Evolutionary conservation across 2,797 vertebrate genomes (phyloP), one percentile per base, ranked within the genome.

Genomic region (Chelmon rostratus): DNA sequence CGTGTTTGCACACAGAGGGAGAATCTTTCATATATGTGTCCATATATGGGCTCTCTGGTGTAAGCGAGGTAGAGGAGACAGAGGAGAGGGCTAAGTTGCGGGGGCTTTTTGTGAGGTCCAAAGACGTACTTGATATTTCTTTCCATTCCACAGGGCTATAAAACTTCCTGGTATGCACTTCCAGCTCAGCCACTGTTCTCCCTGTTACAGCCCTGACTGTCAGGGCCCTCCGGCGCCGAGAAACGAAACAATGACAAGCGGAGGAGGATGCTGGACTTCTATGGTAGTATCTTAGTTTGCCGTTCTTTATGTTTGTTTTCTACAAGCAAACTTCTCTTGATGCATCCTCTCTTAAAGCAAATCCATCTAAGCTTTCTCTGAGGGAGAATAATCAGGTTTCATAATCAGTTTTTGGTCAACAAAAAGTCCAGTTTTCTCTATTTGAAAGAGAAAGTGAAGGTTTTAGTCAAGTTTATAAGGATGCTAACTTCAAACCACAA

Each of bases 1-100:
- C 81, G 44, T 91, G 86, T 91, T 91, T 91, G 86, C 82, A 46
- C 78, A 84, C 82, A 21, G 70, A 92, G 83, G 73, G 44, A 84
- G 79, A 91, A 86, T 86, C 87, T 92, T 94, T 73, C 84, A 74
- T 90, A 90, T 82, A 90, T 73, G 79, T 90, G 87, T 79, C 94
- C 93, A 93, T 95, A 95, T 95, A 95, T 91, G 95, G 95, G 78
- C 90, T 82, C 82, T 86, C 58, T 88, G 76, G 58, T 90, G 82
- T 89, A 77, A 81, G 88, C 15, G 75, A 81, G 78, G 83, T 77
- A 44, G 73, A 91, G 81, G 59, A 92, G 84, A 84, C 85, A 69
- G 86, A 87, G 70, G 74, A 89, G 84, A 89, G 79, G 86, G 81
- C 77, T 77, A 67, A 86, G 82, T 81, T 85, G 84, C 61, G 53